Conservation (phyloP, 2,888 invertebrate genomes). For the Cheiracanthium punctorium region DNA sequence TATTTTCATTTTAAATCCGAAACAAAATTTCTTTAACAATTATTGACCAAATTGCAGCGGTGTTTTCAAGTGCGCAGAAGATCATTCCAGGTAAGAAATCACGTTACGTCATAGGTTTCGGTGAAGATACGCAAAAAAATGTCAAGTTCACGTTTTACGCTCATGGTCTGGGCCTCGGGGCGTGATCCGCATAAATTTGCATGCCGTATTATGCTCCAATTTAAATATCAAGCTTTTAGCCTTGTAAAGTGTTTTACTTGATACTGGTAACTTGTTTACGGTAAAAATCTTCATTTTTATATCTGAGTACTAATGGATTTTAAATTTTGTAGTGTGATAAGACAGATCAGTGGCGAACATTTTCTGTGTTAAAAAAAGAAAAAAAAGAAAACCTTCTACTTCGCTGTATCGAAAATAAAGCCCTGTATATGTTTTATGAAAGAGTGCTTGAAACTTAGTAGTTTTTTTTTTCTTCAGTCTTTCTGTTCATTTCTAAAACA, state of each 20-base stretch:
- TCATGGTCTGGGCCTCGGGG: background rate
- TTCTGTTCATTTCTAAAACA: too few species aligned
- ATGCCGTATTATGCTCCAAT: background rate
- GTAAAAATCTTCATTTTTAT: background rate
- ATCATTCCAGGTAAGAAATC: too few species aligned
- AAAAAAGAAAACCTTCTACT: background rate
- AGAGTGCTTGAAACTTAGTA: too few species aligned
- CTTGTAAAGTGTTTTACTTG: conserved; percentile 1
- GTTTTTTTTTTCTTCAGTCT: too few species aligned
- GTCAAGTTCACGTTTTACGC: background rate
- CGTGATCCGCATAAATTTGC: background rate
- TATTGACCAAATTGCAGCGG: too few species aligned
- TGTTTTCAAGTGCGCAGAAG: too few species aligned
- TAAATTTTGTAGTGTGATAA: background rate
- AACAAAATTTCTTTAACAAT: too few species aligned
- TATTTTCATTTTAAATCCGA: too few species aligned
- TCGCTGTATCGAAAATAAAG: background rate
- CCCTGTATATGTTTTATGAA: too few species aligned
- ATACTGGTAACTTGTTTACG: background rate
- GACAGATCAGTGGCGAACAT: background rate
- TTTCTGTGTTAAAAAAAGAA: background rate
- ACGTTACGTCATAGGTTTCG: too few species aligned
- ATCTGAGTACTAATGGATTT: background rate
- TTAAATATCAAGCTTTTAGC: background rate
- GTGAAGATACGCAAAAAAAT: background rate